phyloP scores from a whole-genome alignment of 2,797 vertebrate genomes.

The Carapus acus region DNA sequence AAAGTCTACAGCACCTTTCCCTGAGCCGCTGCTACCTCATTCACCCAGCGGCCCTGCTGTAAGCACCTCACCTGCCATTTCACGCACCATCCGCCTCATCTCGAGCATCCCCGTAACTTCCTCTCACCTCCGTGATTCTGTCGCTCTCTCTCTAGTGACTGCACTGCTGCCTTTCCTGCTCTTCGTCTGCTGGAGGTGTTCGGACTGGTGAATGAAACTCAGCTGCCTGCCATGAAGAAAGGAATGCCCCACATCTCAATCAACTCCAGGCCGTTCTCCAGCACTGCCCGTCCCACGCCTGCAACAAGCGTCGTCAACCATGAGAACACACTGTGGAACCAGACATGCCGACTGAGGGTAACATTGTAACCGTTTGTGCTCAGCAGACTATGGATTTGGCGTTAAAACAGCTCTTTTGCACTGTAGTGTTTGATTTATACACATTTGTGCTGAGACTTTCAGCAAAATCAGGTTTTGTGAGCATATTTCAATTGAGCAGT shows the following conservation, averaged over 20 bases:
- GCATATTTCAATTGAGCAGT: too few relatives aligned
- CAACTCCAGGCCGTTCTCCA: constrained; percentile 80
- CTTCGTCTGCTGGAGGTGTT: constrained; percentile 84
- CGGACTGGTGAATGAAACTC: constrained; percentile 78
- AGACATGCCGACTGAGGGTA: constrained; percentile 73
- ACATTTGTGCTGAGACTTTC: too few relatives aligned
- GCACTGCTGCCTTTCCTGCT: constrained; percentile 68
- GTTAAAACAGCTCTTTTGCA: background rate
- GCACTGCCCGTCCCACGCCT: constrained; percentile 78
- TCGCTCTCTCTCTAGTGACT: constrained; percentile 73
- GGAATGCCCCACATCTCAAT: constrained; percentile 76
- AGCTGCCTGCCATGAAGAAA: constrained; percentile 75
- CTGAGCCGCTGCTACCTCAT: constrained; percentile 95
- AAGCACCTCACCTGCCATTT: constrained; percentile 49
- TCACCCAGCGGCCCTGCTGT: constrained; percentile 82
- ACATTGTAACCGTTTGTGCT: constrained; percentile 10
- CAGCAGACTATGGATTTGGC: background rate
- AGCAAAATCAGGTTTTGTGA: too few relatives aligned
- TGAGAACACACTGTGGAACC: constrained; percentile 79
- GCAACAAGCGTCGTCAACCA: constrained; percentile 15
- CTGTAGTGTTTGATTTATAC: too few relatives aligned
- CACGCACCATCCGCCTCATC: too few relatives aligned
- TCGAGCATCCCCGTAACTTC: too few relatives aligned
- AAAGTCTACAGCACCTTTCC: constrained; percentile 73
- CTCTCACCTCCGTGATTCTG: too few relatives aligned